A percentile compares a stretch with the other conserved stretches of the same genome.
Evolutionary conservation across 2,797 vertebrate genomes (phyloP).

Genomic region (Cyprinodon diabolis): DNA sequence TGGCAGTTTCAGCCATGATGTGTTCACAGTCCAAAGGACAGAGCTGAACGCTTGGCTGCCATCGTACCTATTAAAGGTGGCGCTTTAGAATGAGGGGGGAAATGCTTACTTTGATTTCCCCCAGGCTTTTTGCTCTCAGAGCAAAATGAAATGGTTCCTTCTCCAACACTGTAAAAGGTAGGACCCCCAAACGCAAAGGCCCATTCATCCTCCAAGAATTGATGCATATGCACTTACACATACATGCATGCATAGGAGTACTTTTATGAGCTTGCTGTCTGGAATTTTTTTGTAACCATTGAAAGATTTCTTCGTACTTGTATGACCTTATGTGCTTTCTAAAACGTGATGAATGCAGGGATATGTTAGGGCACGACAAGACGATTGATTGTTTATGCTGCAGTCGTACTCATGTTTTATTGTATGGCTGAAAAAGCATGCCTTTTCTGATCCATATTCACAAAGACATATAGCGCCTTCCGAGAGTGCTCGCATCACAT

Average conservation of each 20-base stretch:
- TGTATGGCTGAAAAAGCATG: constrained; percentile 30
- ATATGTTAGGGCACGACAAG: constrained; percentile 55
- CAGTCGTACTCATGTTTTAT: constrained; percentile 49
- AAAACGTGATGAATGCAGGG: constrained; percentile 60
- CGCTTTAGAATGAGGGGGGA: constrained; percentile 66
- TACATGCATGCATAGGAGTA: constrained; percentile 1
- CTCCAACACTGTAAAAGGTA: constrained; percentile 59
- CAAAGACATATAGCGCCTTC: not conserved
- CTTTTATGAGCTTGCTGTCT: constrained; percentile 41
- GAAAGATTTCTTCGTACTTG: constrained; percentile 62
- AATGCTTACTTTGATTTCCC: constrained; percentile 81
- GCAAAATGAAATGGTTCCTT: constrained; percentile 68
- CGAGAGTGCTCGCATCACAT: constrained; percentile 18
- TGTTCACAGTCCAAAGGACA: constrained; percentile 70
- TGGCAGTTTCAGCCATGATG: constrained; percentile 55
- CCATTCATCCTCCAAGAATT: constrained; percentile 19
- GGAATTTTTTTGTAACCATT: constrained; percentile 38
- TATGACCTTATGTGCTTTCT: constrained; percentile 62
- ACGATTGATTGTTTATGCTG: constrained; percentile 59
- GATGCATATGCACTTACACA: constrained; percentile 13
- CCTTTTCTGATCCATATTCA: constrained; percentile 31
- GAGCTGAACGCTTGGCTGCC: constrained; percentile 67
- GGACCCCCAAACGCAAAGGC: constrained; percentile 34
- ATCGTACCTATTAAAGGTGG: constrained; percentile 75
- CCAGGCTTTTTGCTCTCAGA: constrained; percentile 73